phyloP scores from a whole-genome alignment of 35 echinoderm and acorn worm species.

The Holothuria glaberrima region DNA sequence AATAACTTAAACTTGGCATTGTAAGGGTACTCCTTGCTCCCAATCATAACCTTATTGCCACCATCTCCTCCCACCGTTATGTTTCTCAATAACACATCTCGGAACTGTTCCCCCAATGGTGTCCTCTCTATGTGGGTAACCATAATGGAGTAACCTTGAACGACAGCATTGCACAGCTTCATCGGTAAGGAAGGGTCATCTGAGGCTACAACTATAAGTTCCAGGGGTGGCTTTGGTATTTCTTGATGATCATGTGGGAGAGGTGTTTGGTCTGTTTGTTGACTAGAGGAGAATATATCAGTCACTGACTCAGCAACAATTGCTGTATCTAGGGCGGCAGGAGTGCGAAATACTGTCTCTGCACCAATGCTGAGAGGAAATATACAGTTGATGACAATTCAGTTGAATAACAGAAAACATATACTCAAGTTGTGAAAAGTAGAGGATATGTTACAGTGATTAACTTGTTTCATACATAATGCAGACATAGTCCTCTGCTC shows the following conservation, averaged over 20 bases:
- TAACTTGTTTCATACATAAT: too few species aligned
- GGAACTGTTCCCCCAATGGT: constrained; percentile 59
- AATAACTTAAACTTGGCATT: constrained; percentile 75
- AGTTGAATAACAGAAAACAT: too few species aligned
- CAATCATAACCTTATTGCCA: constrained; percentile 68
- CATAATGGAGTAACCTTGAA: constrained; percentile 77
- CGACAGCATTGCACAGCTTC: constrained; percentile 78
- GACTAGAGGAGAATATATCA: constrained; percentile 33
- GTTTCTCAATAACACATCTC: constrained; percentile 74
- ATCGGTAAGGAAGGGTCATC: constrained; percentile 76
- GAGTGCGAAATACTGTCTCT: neutral
- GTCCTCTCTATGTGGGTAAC: constrained; percentile 83
- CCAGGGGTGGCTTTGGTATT: constrained; percentile 34
- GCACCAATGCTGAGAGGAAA: constrained; percentile 10
- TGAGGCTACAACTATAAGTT: constrained; percentile 74
- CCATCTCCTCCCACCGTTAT: constrained; percentile 70
- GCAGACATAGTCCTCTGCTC: too few species aligned
- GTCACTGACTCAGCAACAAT: neutral
- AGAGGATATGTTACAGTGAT: too few species aligned
- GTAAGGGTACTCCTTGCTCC: constrained; percentile 76
- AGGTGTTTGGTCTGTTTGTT: constrained; percentile 15
- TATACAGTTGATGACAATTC: neutral
- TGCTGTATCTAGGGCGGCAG: neutral
- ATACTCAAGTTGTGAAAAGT: too few species aligned
- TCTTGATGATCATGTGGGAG: constrained; percentile 13